Evolutionary conservation across 2,888 invertebrate species (phyloP).

Genomic region (Drosophila mayaguana): DNA sequence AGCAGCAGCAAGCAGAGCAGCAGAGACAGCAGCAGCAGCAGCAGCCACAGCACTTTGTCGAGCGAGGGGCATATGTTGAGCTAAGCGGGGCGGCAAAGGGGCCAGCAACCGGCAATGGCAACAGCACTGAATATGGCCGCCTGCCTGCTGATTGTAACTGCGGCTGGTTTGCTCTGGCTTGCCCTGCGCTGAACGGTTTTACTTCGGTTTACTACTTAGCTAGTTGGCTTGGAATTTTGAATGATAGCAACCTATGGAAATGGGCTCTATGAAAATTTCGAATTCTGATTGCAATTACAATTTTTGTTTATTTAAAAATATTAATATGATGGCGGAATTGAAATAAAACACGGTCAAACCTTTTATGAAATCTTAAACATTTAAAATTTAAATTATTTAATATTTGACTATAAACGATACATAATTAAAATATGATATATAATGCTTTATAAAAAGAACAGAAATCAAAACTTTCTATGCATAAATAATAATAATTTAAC

Average conservation of each 20-base stretch:
- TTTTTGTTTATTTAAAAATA: background rate
- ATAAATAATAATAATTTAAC: too few species aligned
- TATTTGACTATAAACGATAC: too few species aligned
- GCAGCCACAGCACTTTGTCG: slow-evolving; percentile 33
- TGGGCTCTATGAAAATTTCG: background rate
- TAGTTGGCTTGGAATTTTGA: slow-evolving; percentile 24
- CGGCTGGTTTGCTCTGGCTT: slow-evolving; percentile 60
- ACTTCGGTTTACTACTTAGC: slow-evolving; percentile 27
- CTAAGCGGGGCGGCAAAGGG: slow-evolving; percentile 8
- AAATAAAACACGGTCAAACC: background rate
- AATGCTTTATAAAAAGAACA: too few species aligned
- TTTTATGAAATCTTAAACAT: too few species aligned
- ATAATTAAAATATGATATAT: too few species aligned
- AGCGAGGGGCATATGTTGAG: slow-evolving; percentile 26
- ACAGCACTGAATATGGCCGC: slow-evolving; percentile 72
- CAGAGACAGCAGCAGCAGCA: slow-evolving; percentile 25
- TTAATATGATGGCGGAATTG: background rate
- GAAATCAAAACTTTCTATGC: too few species aligned
- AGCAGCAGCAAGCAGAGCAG: slow-evolving; percentile 23
- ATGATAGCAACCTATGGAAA: background rate
- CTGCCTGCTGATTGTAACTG: slow-evolving; percentile 63
- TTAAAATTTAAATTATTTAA: too few species aligned
- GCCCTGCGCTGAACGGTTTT: slow-evolving; percentile 43
- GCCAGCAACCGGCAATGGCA: slow-evolving; percentile 58
- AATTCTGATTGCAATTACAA: background rate